These are phyloP conservation scores for Drosophila kikkawai DNA, from an alignment of 1,140 invertebrate species.

Conservation along the genomic window DNA sequence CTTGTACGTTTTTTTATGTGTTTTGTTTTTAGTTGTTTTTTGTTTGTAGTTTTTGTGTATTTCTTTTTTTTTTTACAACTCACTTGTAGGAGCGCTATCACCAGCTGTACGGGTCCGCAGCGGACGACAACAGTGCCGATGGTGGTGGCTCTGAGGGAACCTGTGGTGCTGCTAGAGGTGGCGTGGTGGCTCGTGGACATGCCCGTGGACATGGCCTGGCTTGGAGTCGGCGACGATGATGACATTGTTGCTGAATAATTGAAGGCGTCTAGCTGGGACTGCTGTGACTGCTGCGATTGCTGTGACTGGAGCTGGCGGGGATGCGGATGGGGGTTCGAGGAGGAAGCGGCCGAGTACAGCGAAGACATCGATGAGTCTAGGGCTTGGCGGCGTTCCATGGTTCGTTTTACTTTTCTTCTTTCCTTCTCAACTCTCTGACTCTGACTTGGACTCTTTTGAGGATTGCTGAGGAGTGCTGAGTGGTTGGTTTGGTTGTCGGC, in stretches of 20 bases:
- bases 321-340: constrained; percentile 66
- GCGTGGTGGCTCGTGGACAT: constrained; percentile 32
- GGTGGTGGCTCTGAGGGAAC: constrained; percentile 88
- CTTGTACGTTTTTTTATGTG: constrained; percentile 29
- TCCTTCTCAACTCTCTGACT: constrained; percentile 23
- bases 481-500: constrained; percentile 57
- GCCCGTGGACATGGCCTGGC: constrained; percentile 58
- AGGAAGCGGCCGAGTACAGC: constrained; percentile 79
- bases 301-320: constrained; percentile 48
- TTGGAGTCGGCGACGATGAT: constrained; percentile 81
- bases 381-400: constrained; percentile 78
- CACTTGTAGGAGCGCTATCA: constrained; percentile 96
- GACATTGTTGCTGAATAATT: constrained; percentile 84
- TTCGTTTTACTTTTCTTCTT: constrained; percentile 31
- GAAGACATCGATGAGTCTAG: constrained; percentile 85
- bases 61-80: constrained; percentile 81
- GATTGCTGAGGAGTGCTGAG: constrained; percentile 37
- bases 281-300: constrained; percentile 48
- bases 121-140: constrained; percentile 96
- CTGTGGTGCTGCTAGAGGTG: constrained; percentile 25
- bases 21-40: constrained; percentile 21
- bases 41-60: constrained; percentile 2
- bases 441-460: neutral
- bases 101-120: constrained; percentile 93
- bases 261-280: constrained; percentile 74